Evolutionary conservation across 2,888 invertebrate genomes (phyloP).

Genomic region (Hydroisotoma schaefferi): DNA sequence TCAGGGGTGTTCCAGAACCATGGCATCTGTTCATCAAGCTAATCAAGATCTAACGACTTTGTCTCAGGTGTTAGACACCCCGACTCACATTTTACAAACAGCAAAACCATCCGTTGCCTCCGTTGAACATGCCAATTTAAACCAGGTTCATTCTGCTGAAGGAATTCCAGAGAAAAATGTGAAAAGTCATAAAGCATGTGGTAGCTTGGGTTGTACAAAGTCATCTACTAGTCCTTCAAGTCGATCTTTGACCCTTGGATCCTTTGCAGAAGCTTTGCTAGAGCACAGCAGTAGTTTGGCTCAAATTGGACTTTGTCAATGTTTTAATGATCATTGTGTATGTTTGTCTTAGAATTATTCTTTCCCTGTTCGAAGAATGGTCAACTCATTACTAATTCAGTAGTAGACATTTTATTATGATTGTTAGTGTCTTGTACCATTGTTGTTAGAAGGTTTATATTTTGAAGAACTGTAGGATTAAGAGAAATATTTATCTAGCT

Average conservation of each 20-base stretch:
- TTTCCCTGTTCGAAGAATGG: too few species aligned
- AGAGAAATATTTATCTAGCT: too few species aligned
- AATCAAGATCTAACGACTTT: conserved; percentile 15
- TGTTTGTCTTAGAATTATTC: conserved; percentile 27
- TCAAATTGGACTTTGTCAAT: conserved; percentile 36
- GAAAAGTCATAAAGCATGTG: too few species aligned
- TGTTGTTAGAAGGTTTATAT: too few species aligned
- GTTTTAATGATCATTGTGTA: conserved; percentile 43
- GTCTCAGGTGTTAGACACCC: conserved; percentile 27
- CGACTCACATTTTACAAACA: conserved; percentile 23
- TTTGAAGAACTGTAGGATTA: too few species aligned
- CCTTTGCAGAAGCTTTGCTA: background rate
- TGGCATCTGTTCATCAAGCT: background rate
- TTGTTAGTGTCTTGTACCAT: too few species aligned
- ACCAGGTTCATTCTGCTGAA: background rate
- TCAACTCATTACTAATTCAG: too few species aligned
- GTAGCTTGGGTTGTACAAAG: too few species aligned
- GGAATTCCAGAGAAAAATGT: background rate
- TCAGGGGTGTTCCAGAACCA: conserved; percentile 7
- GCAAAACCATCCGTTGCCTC: conserved; percentile 7
- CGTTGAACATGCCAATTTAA: background rate
- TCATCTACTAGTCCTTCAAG: background rate
- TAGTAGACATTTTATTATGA: too few species aligned
- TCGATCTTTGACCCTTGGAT: conserved; percentile 11
- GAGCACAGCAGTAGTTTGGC: conserved; percentile 7